Evolutionary conservation across 1,140 invertebrate genomes (phyloP).

Genomic region (Tachypleus tridentatus): DNA sequence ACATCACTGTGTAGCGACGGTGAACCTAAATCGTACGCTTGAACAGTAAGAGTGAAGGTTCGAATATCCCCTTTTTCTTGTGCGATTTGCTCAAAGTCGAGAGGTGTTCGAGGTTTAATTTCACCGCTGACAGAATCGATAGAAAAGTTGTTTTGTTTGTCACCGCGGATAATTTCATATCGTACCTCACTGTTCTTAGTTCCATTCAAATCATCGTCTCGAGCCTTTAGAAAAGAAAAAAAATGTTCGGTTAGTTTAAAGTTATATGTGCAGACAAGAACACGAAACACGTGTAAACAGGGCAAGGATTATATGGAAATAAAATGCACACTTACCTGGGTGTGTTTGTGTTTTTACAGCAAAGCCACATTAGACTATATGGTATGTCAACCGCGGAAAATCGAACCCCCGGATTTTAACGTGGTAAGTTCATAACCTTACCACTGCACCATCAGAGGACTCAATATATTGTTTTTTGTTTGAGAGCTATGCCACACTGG

Average conservation of each 20-base stretch:
- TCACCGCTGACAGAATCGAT: constrained; percentile 59
- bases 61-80: constrained; percentile 47
- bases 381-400: too few species aligned
- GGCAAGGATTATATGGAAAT: too few species aligned
- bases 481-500: too few species aligned
- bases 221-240: constrained; percentile 16
- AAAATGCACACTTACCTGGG: too few species aligned
- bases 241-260: neutral
- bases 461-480: too few species aligned
- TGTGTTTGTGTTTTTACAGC: too few species aligned
- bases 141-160: constrained; percentile 59
- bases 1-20: constrained; percentile 61
- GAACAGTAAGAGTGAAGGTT: constrained; percentile 57
- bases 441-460: too few species aligned
- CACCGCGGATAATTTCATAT: constrained; percentile 63
- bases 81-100: constrained; percentile 61
- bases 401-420: too few species aligned
- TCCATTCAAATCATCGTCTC: constrained; percentile 36
- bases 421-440: too few species aligned
- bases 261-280: constrained; percentile 30
- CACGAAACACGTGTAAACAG: neutral
- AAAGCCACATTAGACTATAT: too few species aligned
- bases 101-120: constrained; percentile 48
- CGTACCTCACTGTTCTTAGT: constrained; percentile 72
- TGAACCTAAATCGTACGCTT: constrained; percentile 63